These are phyloP conservation scores for Heptranchias perlo DNA, from an alignment of 2,113 vertebrate genomes.

Conservation along the genomic window DNA sequence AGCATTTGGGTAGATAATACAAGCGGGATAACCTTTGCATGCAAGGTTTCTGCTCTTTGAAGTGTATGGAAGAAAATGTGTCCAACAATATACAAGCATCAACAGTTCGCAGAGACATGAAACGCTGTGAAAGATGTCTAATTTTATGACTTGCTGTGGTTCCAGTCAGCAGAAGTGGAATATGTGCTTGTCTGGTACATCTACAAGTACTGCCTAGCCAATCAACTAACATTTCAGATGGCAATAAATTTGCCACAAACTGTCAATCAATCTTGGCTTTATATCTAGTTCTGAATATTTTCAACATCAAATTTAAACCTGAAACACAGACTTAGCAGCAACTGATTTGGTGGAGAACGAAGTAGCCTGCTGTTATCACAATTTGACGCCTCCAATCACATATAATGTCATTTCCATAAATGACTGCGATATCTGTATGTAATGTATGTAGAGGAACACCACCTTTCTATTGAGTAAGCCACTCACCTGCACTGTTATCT, in stretches of 20 bases:
- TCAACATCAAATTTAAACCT: neutral
- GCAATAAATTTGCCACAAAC: conserved; percentile 15
- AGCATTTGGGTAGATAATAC: neutral
- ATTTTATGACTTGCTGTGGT: neutral
- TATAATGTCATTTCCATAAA: neutral
- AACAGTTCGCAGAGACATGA: neutral
- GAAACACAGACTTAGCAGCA: neutral
- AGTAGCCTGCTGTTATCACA: neutral
- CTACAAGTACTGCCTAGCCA: neutral
- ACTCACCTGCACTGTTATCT: too few relatives aligned
- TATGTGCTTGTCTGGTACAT: neutral
- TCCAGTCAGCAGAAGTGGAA: neutral
- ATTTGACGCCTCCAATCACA: neutral
- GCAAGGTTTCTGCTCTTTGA: conserved; percentile 16
- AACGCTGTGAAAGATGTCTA: neutral
- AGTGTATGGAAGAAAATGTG: conserved; percentile 1
- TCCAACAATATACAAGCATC: neutral
- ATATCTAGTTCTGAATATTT: neutral
- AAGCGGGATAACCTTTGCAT: neutral
- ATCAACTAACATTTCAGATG: neutral
- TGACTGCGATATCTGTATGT: neutral
- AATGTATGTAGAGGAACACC: neutral
- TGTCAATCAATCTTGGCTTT: neutral
- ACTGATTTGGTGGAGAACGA: neutral
- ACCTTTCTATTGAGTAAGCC: neutral